Percentiles rank a stretch among this genome's conserved stretches.
Conservation (phyloP, 2,888 invertebrate species). For the Calliopum simillimum region DNA sequence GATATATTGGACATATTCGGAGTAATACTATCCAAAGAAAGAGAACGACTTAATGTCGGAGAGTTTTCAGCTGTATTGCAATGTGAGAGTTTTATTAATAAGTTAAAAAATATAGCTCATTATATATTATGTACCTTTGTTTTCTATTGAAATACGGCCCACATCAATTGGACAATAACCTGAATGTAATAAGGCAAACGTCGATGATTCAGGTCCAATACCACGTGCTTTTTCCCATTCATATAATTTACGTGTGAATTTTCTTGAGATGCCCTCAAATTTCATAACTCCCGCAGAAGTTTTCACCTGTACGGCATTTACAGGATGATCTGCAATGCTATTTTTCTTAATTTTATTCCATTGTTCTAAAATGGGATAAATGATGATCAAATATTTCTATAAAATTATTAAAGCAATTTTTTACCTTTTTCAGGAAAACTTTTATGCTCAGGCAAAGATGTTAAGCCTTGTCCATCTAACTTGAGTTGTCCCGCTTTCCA, state of each 20-base stretch:
- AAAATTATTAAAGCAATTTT: constrained; percentile 18
- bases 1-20: constrained; percentile 69
- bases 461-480: constrained; percentile 64
- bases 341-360: constrained; percentile 84
- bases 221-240: constrained; percentile 93
- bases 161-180: constrained; percentile 68
- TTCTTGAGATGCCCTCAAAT: constrained; percentile 87
- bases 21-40: constrained; percentile 82
- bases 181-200: constrained; percentile 81
- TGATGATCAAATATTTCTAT: neutral
- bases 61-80: constrained; percentile 58
- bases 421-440: constrained; percentile 82
- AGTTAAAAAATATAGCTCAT: constrained; percentile 23
- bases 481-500: constrained; percentile 71
- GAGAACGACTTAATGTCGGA: constrained; percentile 75
- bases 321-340: constrained; percentile 70
- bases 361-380: constrained; percentile 70
- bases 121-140: constrained; percentile 52
- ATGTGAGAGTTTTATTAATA: neutral
- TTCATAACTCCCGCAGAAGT: constrained; percentile 86
- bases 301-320: constrained; percentile 82
- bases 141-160: constrained; percentile 61
- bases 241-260: constrained; percentile 89
- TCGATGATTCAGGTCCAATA: constrained; percentile 86
- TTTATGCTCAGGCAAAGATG: constrained; percentile 72